These are phyloP conservation scores for Sclerurus mexicanus DNA, from an alignment of 2,113 vertebrate genomes.

Conservation along the genomic window DNA sequence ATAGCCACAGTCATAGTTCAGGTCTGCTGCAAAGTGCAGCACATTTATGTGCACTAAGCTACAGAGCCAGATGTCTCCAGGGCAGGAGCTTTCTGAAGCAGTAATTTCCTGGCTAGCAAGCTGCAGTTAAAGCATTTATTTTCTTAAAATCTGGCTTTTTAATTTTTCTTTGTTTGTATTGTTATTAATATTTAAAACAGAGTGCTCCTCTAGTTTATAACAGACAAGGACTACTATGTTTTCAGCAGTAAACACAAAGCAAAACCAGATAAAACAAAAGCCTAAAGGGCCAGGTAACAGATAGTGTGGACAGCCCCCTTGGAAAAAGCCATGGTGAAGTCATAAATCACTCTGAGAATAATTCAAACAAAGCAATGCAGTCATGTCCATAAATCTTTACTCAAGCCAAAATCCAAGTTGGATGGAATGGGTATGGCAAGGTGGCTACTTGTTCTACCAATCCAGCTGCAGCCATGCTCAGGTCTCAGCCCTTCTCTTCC, in stretches of 20 bases:
- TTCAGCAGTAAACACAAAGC: not conserved
- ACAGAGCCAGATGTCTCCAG: not conserved
- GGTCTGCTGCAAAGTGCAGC: not conserved
- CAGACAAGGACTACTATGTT: not conserved
- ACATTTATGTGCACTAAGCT: not conserved
- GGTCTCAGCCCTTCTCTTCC: not conserved
- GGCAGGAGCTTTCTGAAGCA: not conserved
- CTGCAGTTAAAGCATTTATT: not conserved
- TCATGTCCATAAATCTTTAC: not conserved
- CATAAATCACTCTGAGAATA: not conserved
- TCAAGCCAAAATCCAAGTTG: not conserved
- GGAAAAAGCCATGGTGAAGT: not conserved
- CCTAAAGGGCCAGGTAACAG: not conserved
- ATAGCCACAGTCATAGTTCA: not conserved
- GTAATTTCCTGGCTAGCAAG: not conserved
- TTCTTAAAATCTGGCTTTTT: not conserved
- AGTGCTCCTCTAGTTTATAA: not conserved
- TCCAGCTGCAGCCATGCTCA: not conserved
- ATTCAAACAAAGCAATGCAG: not conserved
- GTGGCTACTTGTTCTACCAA: not conserved
- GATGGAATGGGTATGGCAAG: not conserved
- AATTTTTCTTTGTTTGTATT: not conserved
- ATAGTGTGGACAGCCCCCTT: not conserved
- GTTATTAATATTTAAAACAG: not conserved
- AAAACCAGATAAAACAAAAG: not conserved